Evolutionary conservation across 2,113 vertebrate species (phyloP).

Genomic region (Chionodraco myersi): DNA sequence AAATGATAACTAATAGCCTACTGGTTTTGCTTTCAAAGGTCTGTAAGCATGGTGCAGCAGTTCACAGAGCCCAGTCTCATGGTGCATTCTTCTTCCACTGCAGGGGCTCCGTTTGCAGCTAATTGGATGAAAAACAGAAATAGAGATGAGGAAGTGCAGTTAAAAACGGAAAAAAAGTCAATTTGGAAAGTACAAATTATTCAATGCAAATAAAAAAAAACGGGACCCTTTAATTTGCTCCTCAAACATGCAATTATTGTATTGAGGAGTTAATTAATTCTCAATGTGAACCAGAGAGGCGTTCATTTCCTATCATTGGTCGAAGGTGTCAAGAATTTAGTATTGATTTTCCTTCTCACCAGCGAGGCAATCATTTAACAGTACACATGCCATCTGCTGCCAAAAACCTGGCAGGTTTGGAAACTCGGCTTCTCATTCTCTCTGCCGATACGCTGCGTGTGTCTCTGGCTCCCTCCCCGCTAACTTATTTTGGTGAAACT

Average conservation of each 20-base stretch:
- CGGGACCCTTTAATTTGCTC: neutral
- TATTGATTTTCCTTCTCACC: conserved; percentile 35
- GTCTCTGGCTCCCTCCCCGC: conserved; percentile 51
- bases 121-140: conserved; percentile 68
- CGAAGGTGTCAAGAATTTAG: conserved; percentile 51
- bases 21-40: conserved; percentile 39
- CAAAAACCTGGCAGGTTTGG: conserved; percentile 68
- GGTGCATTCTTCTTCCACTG: conserved; percentile 47
- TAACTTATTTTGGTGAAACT: conserved; percentile 74
- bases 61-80: conserved; percentile 38
- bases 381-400: conserved; percentile 75
- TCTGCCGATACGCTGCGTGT: conserved; percentile 66
- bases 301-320: conserved; percentile 28
- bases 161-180: neutral
- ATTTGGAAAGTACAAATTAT: neutral
- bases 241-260: neutral
- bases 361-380: conserved; percentile 54
- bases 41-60: conserved; percentile 37
- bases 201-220: neutral
- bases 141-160: neutral
- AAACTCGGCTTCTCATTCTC: conserved; percentile 24
- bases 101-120: conserved; percentile 56
- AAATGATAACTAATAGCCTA: conserved; percentile 25
- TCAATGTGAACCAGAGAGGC: conserved; percentile 23
- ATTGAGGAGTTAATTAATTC: conserved; percentile 47